Base-by-base conservation (phyloP, 1,140 invertebrate species). In the Delia radicum region DNA sequence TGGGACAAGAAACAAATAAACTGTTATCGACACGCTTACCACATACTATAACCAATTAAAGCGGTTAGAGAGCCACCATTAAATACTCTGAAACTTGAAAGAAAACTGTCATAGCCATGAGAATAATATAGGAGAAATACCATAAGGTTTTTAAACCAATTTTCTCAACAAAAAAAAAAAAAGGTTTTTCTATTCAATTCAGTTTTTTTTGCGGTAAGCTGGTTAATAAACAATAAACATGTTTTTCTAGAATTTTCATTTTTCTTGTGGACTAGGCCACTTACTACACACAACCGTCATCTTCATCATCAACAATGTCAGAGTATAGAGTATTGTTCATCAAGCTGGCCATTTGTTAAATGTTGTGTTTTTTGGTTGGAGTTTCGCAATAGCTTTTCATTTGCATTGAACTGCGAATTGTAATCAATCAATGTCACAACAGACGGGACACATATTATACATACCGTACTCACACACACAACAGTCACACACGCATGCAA, bases 361-460 rank as follows among this genome's bases (percentile, higher is more conserved):
- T 55, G 48, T 55, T 55, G 48, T 18, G 48, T n/a, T 55, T 55
- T 55, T 55, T 55, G 42, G 42, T 55, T 55, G 18, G 18, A 18
- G n/a, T 37, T 33, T 24, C 21, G 65, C 65, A 69, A 21, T 69
- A 29, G 65, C 65, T 69, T 69, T 69, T 69, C 65, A 69, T 69
- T 69, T 69, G 65, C 65, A 69, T 69, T 69, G 65, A 69, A 69
- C 65, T 69, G 65, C 65, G 65, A 69, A 33, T 69, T 69, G 65
- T 69, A 69, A 69, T 69, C 65, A 69, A 69, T 69, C 65, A 69
- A 69, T 69, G 65, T 69, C 65, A 69, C 65, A 33, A 69, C 65
- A 69, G 65, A 4, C n/a, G n/a, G n/a, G n/a, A n/a, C n/a, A n/a
- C n/a, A n/a, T n/a, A n/a, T n/a, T n/a, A n/a, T n/a, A n/a, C n/a